These are phyloP conservation scores for Mystacides longicornis DNA, from an alignment of 2,888 invertebrate species.

Conservation along the genomic window DNA sequence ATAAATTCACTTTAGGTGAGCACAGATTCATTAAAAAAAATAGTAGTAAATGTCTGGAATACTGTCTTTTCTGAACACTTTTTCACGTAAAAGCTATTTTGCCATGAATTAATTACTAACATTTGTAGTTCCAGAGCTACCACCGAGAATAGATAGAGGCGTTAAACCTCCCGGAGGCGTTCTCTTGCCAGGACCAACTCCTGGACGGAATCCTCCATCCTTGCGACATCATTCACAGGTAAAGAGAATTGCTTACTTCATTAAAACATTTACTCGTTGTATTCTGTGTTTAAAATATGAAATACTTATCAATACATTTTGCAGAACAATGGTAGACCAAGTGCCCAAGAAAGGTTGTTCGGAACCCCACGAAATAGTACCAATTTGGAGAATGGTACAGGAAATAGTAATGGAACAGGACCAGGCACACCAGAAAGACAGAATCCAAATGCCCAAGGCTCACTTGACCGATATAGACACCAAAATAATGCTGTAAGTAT, in stretches of 20 bases:
- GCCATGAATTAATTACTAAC: too few relatives aligned
- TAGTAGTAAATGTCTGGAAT: too few relatives aligned
- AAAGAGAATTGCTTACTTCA: constrained; percentile 4
- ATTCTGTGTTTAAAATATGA: neutral
- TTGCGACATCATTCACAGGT: constrained; percentile 35
- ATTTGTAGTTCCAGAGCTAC: constrained; percentile 67
- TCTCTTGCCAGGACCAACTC: constrained; percentile 37
- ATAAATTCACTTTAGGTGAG: too few relatives aligned
- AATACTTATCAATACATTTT: neutral
- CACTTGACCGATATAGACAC: constrained; percentile 46
- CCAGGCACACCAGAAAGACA: constrained; percentile 40
- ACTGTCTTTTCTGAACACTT: too few relatives aligned
- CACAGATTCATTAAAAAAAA: too few relatives aligned
- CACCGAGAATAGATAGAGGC: constrained; percentile 74
- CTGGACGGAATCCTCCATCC: constrained; percentile 36
- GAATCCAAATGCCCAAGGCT: constrained; percentile 47
- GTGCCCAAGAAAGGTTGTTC: constrained; percentile 67
- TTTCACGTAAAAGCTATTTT: neutral
- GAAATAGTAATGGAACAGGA: constrained; percentile 39
- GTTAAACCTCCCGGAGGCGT: constrained; percentile 68
- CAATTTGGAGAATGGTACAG: constrained; percentile 24
- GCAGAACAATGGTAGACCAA: constrained; percentile 34
- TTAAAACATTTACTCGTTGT: neutral
- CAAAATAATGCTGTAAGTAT: constrained; percentile 35
- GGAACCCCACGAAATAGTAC: constrained; percentile 38